These are phyloP conservation scores for Sebastes itinus DNA, from an alignment of 2,797 vertebrate species.

Conservation along the genomic window DNA sequence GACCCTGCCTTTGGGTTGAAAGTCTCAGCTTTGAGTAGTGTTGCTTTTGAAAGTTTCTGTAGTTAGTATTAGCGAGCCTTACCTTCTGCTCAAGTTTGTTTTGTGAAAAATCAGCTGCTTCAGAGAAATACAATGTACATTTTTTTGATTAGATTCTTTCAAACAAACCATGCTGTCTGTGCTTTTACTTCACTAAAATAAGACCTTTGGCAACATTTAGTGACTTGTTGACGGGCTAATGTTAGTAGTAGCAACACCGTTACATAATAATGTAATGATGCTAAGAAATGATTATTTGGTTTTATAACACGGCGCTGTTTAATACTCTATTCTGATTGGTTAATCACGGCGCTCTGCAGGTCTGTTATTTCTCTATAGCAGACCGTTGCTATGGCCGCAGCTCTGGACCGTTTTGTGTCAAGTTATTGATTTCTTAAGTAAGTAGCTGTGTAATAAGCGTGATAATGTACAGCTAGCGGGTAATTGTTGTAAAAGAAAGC, in stretches of 20 bases:
- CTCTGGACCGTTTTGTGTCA: too few species aligned
- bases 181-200: neutral
- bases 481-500: too few species aligned
- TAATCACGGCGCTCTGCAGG: too few species aligned
- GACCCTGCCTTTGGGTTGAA: neutral
- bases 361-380: too few species aligned
- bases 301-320: too few species aligned
- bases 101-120: neutral
- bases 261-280: neutral
- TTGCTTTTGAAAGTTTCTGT: neutral
- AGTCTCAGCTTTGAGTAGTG: conserved; percentile 5
- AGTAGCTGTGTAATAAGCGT: too few species aligned
- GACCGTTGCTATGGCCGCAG: too few species aligned
- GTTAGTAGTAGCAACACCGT: neutral
- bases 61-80: neutral
- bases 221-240: neutral
- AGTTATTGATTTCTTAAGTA: too few species aligned
- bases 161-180: neutral
- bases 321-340: too few species aligned
- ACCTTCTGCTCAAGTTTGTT: neutral
- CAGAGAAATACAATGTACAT: neutral
- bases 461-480: too few species aligned
- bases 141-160: neutral
- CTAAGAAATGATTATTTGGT: neutral
- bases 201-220: neutral